phyloP scores from a whole-genome alignment of 1,140 invertebrate species.

The Phenacoccus solenopsis region DNA sequence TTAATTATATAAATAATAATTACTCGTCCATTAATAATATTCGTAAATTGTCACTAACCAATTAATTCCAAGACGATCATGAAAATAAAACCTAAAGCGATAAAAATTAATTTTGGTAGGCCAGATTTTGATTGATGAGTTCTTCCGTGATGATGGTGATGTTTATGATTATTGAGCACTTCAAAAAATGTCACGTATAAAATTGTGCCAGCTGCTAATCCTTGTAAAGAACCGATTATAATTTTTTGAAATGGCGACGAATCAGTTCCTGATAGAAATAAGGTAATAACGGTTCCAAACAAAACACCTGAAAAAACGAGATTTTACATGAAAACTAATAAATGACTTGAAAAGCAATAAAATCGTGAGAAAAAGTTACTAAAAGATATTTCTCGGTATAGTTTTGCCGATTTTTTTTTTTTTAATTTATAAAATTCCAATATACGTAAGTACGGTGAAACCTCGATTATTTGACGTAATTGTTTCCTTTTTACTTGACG shows the following conservation, averaged over 20 bases:
- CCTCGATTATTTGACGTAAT: too few species aligned
- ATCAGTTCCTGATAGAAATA: constrained; percentile 9
- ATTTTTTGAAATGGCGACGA: constrained; percentile 16
- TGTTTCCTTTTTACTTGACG: too few species aligned
- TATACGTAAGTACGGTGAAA: too few species aligned
- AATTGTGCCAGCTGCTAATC: constrained; percentile 48
- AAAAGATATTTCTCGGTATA: too few species aligned
- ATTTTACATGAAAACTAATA: too few species aligned
- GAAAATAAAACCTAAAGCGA: constrained; percentile 22
- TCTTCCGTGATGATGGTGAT: constrained; percentile 16
- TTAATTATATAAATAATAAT: too few species aligned
- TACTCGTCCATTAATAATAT: neutral
- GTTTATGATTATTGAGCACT: constrained; percentile 43
- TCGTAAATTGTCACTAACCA: constrained; percentile 22
- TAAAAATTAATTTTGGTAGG: constrained; percentile 22
- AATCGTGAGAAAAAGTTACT: too few species aligned
- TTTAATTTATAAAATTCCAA: too few species aligned
- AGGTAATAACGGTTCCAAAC: constrained; percentile 23
- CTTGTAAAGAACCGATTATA: constrained; percentile 35
- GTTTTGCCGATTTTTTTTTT: too few species aligned
- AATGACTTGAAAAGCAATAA: too few species aligned
- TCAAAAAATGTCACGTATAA: constrained; percentile 57
- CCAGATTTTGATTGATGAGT: constrained; percentile 21
- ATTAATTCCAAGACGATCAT: constrained; percentile 23
- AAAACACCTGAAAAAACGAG: constrained; percentile 24